phyloP scores from a whole-genome alignment of 2,113 vertebrate genomes.

The Oncorhynchus keta region DNA sequence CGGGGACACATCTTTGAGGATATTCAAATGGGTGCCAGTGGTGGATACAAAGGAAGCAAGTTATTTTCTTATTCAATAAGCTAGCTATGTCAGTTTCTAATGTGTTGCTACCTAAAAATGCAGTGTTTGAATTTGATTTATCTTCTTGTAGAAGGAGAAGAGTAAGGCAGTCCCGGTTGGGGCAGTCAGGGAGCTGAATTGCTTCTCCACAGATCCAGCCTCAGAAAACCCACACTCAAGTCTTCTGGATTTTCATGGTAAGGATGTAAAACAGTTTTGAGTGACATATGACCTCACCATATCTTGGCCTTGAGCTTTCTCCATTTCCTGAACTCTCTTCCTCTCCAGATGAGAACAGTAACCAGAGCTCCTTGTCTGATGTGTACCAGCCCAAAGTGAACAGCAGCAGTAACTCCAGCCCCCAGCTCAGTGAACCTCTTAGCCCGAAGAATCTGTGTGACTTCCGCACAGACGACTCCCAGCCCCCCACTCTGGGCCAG shows the following conservation, averaged over 20 bases:
- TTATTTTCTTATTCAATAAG: not conserved
- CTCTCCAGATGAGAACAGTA: conserved; percentile 87
- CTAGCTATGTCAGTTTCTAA: too few species aligned
- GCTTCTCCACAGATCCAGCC: conserved; percentile 75
- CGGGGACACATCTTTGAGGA: conserved; percentile 85
- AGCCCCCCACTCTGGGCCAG: conserved; percentile 85
- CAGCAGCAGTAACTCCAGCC: conserved; percentile 86
- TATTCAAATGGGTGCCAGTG: conserved; percentile 91
- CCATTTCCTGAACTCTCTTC: not conserved
- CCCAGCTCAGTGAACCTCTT: conserved; percentile 84
- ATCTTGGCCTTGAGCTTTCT: too few species aligned
- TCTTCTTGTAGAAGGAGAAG: conserved; percentile 72
- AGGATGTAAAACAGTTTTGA: conserved; percentile 25
- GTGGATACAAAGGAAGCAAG: conserved; percentile 84
- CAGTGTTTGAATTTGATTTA: not conserved
- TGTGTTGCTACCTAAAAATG: too few species aligned
- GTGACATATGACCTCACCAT: not conserved
- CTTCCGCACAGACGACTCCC: conserved; percentile 82
- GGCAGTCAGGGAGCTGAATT: conserved; percentile 71
- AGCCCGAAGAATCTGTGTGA: conserved; percentile 81
- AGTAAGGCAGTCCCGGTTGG: conserved; percentile 67
- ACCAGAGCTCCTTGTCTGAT: conserved; percentile 87
- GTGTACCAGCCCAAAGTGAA: conserved; percentile 85
- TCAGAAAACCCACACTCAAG: conserved; percentile 77
- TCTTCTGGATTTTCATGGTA: conserved; percentile 87